A percentile compares a stretch with the other conserved stretches of the same genome.
phyloP scores from a whole-genome alignment of 2,797 vertebrate species.

The Cuniculus paca region DNA sequence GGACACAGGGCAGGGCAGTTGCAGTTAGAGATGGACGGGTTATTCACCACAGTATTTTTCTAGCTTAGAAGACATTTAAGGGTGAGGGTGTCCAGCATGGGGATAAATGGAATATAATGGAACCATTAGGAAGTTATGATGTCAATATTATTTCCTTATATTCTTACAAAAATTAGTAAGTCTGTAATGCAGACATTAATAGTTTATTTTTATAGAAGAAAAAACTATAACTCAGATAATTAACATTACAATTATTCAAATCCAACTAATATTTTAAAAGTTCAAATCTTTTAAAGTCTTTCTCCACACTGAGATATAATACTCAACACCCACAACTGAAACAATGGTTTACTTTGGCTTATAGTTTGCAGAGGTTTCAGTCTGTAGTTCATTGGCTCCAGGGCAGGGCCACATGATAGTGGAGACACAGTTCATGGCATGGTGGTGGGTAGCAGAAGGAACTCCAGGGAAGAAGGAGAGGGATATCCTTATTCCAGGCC shows the following conservation, averaged over 20 bases:
- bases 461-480: no score
- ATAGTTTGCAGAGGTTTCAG: no score
- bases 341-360: no score
- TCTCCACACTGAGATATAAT: background rate
- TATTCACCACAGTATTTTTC: background rate
- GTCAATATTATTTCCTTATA: background rate
- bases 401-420: no score
- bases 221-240: background rate
- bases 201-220: background rate
- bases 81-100: background rate
- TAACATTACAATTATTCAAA: background rate
- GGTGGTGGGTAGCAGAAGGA: no score
- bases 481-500: no score
- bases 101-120: background rate
- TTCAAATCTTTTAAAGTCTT: background rate
- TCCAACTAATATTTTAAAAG: background rate
- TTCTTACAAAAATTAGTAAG: background rate
- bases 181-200: background rate
- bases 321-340: no score
- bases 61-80: background rate
- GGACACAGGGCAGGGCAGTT: background rate
- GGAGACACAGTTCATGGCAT: no score
- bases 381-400: no score
- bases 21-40: no score
- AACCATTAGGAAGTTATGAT: background rate